These are phyloP conservation scores for Cryptops parisi DNA, from an alignment of 2,888 invertebrate species.

Conservation along the genomic window DNA sequence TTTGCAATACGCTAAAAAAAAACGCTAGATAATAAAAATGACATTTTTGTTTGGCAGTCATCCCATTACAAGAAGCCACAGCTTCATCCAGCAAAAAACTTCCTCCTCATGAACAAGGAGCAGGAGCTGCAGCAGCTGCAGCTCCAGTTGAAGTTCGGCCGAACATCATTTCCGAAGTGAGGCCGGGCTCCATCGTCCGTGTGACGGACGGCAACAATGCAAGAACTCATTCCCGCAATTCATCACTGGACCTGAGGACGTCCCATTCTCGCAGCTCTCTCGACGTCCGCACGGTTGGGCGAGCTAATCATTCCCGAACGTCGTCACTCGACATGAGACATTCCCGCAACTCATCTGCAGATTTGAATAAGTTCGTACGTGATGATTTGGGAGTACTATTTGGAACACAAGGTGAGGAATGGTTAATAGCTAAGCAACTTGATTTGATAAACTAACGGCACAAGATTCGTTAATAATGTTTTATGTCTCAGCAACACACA, in stretches of 20 bases:
- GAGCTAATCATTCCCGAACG: slow-evolving; percentile 53
- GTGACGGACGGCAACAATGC: slow-evolving; percentile 20
- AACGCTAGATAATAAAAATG: no score
- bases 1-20: no score
- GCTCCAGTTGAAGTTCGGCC: background rate
- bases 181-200: slow-evolving; percentile 32
- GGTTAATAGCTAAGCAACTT: background rate
- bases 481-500: no score
- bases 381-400: slow-evolving; percentile 58
- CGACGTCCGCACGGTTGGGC: slow-evolving; percentile 18
- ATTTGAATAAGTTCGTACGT: slow-evolving; percentile 53
- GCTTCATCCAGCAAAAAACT: slow-evolving; percentile 18
- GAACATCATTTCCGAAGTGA: slow-evolving; percentile 22
- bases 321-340: slow-evolving; percentile 66
- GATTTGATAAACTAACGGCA: background rate
- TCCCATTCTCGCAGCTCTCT: slow-evolving; percentile 21
- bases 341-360: slow-evolving; percentile 55
- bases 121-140: no score
- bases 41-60: slow-evolving; percentile 33
- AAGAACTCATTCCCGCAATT: slow-evolving; percentile 54
- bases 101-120: slow-evolving; percentile 19
- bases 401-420: slow-evolving; percentile 25
- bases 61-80: slow-evolving; percentile 41
- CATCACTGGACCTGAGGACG: slow-evolving; percentile 59
- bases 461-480: no score